Evolutionary conservation across 2,888 invertebrate genomes (phyloP), one percentile per base, ranked within the genome.

Genomic region (Eilema depressum): DNA sequence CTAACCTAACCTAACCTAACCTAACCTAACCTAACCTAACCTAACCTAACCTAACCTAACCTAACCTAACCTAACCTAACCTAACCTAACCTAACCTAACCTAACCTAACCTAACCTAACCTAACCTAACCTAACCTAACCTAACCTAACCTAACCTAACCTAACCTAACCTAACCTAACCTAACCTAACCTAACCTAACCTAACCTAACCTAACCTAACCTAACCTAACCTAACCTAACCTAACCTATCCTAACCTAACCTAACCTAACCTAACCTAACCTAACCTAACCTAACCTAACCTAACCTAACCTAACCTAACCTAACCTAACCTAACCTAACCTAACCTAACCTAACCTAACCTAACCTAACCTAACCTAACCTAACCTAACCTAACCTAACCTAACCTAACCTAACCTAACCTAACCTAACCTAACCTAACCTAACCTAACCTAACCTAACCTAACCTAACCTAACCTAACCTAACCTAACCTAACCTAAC

Each of bases 281-380:
- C 70, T 71, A 71, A 71, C 70, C 71, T 71, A 71, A 71, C 71
- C 71, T 71, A 71, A 71, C 71, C 71, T 71, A 71, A 71, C 71
- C 71, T 71, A 71, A 71, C 71, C 71, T 71, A 70, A 70, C 70
- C 70, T 70, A 70, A 70, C 70, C 70, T 70, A 71, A 71, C 71
- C 71, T 71, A 71, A 71, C 71, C 71, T 71, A 71, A 41, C 41
- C 41, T 41, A 41, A 41, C 41, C 41, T 41, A 41, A 71, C 71
- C 71, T 68, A 56, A 71, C 68, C 71, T 68, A 66, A 68, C 70
- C 71, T 67, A 64, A 63, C 71, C 71, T 72, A 72, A 73, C 69
- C 73, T 66, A 60, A 62, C 66, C 66, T 68, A 68, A 68, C 63
- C 68, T 68, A 69, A 69, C 65, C 65, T 68, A 72, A 68, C 68